Base-by-base conservation (phyloP, 1,140 invertebrate genomes). In the Drosophila littoralis region DNA sequence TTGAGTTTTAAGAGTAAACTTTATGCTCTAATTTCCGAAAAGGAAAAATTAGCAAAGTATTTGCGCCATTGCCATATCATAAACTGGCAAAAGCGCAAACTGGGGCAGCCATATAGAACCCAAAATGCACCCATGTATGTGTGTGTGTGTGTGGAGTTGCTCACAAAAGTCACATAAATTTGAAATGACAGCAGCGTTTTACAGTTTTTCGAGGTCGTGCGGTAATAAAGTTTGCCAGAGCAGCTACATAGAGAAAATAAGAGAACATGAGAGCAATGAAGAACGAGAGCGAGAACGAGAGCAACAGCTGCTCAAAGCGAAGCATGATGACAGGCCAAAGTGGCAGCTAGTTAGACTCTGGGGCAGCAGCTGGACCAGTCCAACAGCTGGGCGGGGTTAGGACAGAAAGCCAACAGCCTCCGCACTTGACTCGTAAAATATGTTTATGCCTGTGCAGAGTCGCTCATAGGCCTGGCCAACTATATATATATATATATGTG, bases 1-100 rank as follows among this genome's bases (percentile, higher is more conserved):
- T 50, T 61, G 77, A 83, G 68, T 89, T 89, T 86, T 86, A 82
- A 79, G 79, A 89, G 79, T 65, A 50, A 88, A 86, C 72, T 86
- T 86, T 86, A 86, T 86, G 83, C 83, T 86, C 83, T 86, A 86
- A 86, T 86, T 88, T 88, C 83, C 83, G 84, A 81, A 89, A 89
- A 89, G 80, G 85, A 88, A 89, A 89, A 88, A 89, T 89, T 89
- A 88, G 84, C 77, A 84, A 88, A 88, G 80, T 89, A 88, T 89
- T 83, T 88, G 74, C 84, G 60, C 84, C 80, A 88, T 86, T 78
- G 84, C 84, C 84, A 89, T 84, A 84, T 84, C 84, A 90, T 88
- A 84, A 89, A 88, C 71, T 78, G 69, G 60, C 61, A 64, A 73
- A 65, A 78, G 52, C 32, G 36, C 65, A 65, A 75, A 75, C 48